phyloP scores from a whole-genome alignment of 2,797 vertebrate genomes.

The Hemitrygon akajei region DNA sequence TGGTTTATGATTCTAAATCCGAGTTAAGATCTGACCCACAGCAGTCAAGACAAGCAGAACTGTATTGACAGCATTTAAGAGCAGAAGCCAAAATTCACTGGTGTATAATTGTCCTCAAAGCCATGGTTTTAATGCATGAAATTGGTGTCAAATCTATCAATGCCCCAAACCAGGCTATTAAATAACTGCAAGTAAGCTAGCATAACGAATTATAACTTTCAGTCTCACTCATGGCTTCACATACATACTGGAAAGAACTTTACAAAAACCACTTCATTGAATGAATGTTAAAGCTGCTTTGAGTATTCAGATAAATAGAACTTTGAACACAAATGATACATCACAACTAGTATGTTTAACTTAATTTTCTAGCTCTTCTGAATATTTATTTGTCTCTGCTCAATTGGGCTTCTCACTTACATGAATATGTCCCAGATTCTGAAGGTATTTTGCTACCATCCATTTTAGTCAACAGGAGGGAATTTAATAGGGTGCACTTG shows the following conservation, averaged over 20 bases:
- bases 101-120: not conserved
- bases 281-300: not conserved
- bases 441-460: not conserved
- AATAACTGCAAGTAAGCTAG: not conserved
- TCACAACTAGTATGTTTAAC: not conserved
- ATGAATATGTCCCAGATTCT: not conserved
- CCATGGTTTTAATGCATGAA: slow-evolving; percentile 31
- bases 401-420: not conserved
- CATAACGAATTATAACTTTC: not conserved
- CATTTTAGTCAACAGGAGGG: not conserved
- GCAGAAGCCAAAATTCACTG: not conserved
- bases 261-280: not conserved
- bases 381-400: not conserved
- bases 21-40: not conserved
- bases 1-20: not conserved
- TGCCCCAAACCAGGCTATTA: slow-evolving; percentile 31
- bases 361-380: not conserved
- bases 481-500: not conserved
- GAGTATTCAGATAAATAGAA: not conserved
- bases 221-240: not conserved
- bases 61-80: not conserved
- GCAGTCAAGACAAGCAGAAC: not conserved
- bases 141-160: slow-evolving; percentile 9
- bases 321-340: not conserved
- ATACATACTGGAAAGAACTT: not conserved